Evolutionary conservation across 1,140 invertebrate genomes (phyloP).

Genomic region (Chlorops oryzae): DNA sequence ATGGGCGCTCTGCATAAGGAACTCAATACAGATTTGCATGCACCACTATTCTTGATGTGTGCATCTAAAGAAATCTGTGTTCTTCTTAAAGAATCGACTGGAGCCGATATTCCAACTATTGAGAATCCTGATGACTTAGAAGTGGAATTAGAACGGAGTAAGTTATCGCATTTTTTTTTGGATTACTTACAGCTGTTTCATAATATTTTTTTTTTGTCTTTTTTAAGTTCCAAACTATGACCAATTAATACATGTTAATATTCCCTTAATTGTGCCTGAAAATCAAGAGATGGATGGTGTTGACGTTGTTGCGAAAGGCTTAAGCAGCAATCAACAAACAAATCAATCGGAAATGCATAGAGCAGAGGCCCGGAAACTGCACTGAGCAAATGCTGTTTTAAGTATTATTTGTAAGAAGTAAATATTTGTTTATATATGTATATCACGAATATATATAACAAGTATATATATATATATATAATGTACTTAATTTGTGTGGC

Average conservation of each 20-base stretch:
- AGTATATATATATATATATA: no score
- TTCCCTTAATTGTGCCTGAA: background rate
- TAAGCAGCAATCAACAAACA: background rate
- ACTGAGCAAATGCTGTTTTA: slow-evolving; percentile 8
- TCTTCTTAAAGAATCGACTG: slow-evolving; percentile 40
- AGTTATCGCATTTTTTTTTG: slow-evolving; percentile 10
- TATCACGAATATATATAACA: no score
- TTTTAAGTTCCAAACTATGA: background rate
- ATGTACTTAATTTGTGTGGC: no score
- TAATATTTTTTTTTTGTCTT: background rate
- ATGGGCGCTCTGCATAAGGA: slow-evolving; percentile 67
- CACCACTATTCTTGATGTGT: slow-evolving; percentile 54
- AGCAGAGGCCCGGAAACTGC: no score
- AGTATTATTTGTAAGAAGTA: slow-evolving; percentile 1
- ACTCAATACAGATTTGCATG: slow-evolving; percentile 62
- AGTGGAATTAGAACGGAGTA: slow-evolving; percentile 33
- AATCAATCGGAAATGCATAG: background rate
- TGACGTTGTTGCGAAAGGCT: background rate
- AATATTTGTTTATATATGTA: background rate
- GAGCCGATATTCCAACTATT: slow-evolving; percentile 36
- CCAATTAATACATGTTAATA: background rate
- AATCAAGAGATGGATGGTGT: background rate
- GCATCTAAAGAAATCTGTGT: slow-evolving; percentile 44
- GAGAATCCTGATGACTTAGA: slow-evolving; percentile 38
- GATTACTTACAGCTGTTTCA: background rate